Evolutionary conservation across 2,888 invertebrate genomes (phyloP).

Genomic region (Lochmaea capreae): DNA sequence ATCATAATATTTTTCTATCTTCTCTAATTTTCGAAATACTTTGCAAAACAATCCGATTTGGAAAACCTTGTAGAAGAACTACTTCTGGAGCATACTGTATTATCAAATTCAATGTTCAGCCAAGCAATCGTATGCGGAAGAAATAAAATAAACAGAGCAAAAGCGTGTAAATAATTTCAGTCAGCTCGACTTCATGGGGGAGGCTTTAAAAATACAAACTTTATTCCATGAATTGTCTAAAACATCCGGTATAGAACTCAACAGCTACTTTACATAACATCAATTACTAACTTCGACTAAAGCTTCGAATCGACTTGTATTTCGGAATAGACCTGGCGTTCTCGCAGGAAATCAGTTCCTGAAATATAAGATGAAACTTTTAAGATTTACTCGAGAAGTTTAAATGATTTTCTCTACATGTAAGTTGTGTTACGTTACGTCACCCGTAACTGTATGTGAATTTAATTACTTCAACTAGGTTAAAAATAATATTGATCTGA

Average conservation of each 20-base stretch:
- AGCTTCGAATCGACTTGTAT: constrained; percentile 36
- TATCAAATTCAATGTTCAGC: too few species aligned
- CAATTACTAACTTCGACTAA: constrained; percentile 36
- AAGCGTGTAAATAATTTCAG: neutral
- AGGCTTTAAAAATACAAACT: neutral
- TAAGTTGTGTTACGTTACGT: constrained; percentile 4
- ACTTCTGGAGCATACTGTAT: too few species aligned
- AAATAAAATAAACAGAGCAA: neutral
- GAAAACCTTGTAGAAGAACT: too few species aligned
- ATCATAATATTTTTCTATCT: too few species aligned
- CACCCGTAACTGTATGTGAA: constrained; percentile 5
- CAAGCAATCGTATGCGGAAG: too few species aligned
- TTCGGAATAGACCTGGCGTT: constrained; percentile 29
- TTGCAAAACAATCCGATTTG: too few species aligned
- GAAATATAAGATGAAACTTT: constrained; percentile 35
- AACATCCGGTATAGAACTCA: constrained; percentile 30
- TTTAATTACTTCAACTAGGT: constrained; percentile 16
- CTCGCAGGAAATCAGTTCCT: constrained; percentile 42
- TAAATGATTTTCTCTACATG: constrained; percentile 18
- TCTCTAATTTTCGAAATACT: too few species aligned
- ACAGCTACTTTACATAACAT: constrained; percentile 42
- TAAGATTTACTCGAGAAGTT: constrained; percentile 38
- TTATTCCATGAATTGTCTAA: constrained; percentile 28
- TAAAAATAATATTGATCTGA: neutral
- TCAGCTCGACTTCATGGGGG: neutral